Evolutionary conservation across 1,140 invertebrate species (phyloP).

Genomic region (Sogatella furcifera): DNA sequence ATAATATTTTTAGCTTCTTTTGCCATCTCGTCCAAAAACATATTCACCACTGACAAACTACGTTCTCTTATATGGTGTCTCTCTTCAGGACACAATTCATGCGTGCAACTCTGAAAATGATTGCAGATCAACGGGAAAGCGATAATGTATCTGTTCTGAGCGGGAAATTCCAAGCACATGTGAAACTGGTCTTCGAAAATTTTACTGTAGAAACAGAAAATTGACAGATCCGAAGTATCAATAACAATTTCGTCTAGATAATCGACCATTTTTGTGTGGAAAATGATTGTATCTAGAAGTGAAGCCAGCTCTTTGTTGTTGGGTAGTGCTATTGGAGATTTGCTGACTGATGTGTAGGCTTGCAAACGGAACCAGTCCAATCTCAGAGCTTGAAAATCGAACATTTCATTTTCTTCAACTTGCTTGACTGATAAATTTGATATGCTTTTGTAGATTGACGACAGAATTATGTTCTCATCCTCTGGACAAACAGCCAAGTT

Average conservation of each 20-base stretch:
- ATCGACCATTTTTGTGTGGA: constrained; percentile 98
- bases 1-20: constrained; percentile 99
- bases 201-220: constrained; percentile 95
- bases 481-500: constrained; percentile 76
- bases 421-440: constrained; percentile 73
- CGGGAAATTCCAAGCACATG: constrained; percentile 96
- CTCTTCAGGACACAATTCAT: constrained; percentile 98
- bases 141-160: constrained; percentile 94
- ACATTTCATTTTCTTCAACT: constrained; percentile 92
- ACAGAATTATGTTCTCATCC: constrained; percentile 89
- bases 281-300: constrained; percentile 90
- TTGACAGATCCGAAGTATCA: constrained; percentile 92
- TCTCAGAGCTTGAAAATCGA: constrained; percentile 90
- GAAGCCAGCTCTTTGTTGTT: constrained; percentile 80
- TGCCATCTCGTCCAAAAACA: constrained; percentile 97
- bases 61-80: constrained; percentile 90
- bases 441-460: constrained; percentile 84
- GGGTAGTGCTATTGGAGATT: constrained; percentile 69
- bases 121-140: constrained; percentile 96
- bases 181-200: constrained; percentile 97
- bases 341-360: constrained; percentile 81
- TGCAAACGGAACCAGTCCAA: constrained; percentile 97
- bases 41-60: constrained; percentile 92
- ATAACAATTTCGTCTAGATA: constrained; percentile 94
- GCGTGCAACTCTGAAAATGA: constrained; percentile 95